phyloP scores from a whole-genome alignment of 2,888 invertebrate genomes.

The Cosmia trapezina region DNA sequence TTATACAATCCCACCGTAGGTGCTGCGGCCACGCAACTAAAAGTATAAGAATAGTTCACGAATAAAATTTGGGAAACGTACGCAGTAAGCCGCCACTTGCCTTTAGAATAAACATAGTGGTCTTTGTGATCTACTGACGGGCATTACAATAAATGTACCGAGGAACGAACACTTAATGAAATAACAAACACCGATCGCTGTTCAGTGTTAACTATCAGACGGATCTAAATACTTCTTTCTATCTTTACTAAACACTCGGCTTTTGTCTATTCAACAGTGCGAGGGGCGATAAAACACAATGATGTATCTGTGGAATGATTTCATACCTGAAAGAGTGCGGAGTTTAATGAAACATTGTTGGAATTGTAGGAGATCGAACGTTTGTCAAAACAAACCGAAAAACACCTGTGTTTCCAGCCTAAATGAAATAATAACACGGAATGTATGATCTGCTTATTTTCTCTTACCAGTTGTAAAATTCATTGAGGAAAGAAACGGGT shows the following conservation, averaged over 20 bases:
- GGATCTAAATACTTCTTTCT: conserved; percentile 83
- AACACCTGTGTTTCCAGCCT: conserved; percentile 46
- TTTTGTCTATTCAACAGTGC: conserved; percentile 85
- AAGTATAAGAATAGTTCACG: conserved; percentile 75
- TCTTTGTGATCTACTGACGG: conserved; percentile 82
- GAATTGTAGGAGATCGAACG: conserved; percentile 49
- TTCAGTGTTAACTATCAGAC: conserved; percentile 78
- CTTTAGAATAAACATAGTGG: conserved; percentile 76
- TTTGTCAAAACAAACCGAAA: conserved; percentile 64
- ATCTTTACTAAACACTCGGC: conserved; percentile 78
- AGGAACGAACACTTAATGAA: conserved; percentile 84
- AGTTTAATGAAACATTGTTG: conserved; percentile 61
- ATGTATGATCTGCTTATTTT: conserved; percentile 62
- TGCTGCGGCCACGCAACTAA: conserved; percentile 53
- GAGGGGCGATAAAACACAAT: conserved; percentile 74
- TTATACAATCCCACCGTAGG: conserved; percentile 76
- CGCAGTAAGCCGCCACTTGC: conserved; percentile 73
- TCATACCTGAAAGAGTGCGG: conserved; percentile 44
- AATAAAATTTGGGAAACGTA: conserved; percentile 69
- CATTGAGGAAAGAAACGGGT: conserved; percentile 53
- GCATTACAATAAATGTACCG: conserved; percentile 86
- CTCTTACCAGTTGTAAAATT: conserved; percentile 54
- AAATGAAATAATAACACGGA: conserved; percentile 49
- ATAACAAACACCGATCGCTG: conserved; percentile 85
- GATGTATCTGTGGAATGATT: conserved; percentile 67